A percentile compares a stretch with the other conserved stretches of the same genome.
Conservation (phyloP, 92 coral and sea anemone species). For the Palythoa heliodiscus region DNA sequence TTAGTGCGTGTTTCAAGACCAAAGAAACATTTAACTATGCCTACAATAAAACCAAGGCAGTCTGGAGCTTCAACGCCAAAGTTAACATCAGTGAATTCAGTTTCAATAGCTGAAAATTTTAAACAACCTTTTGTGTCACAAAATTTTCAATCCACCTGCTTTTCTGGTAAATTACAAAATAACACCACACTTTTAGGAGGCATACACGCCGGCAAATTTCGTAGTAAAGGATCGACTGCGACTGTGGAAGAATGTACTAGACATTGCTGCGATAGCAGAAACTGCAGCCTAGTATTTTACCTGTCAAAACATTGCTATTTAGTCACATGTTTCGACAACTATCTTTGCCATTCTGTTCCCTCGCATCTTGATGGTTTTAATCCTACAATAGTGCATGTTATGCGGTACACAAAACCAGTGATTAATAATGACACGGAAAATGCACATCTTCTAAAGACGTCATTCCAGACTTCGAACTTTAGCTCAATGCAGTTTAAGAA, state of each 20-base stretch:
- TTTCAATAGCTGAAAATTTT: neutral
- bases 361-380: conserved; percentile 83
- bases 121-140: neutral
- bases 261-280: conserved; percentile 76
- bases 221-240: conserved; percentile 60
- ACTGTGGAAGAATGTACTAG: conserved; percentile 68
- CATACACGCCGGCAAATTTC: conserved; percentile 79
- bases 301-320: conserved; percentile 82
- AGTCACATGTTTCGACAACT: conserved; percentile 81
- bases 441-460: neutral
- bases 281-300: conserved; percentile 87
- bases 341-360: conserved; percentile 81
- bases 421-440: neutral
- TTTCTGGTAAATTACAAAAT: conserved; percentile 59
- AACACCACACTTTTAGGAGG: conserved; percentile 92
- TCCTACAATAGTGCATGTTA: conserved; percentile 78
- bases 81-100: neutral
- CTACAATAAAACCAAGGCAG: neutral
- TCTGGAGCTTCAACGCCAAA: neutral
- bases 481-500: neutral
- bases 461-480: neutral
- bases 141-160: conserved; percentile 46
- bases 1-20: conserved; percentile 63
- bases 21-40: neutral
- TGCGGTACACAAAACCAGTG: conserved; percentile 20